These are phyloP conservation scores for Poeciliopsis presidionis DNA, from an alignment of 2,797 vertebrate species.

Conservation along the genomic window DNA sequence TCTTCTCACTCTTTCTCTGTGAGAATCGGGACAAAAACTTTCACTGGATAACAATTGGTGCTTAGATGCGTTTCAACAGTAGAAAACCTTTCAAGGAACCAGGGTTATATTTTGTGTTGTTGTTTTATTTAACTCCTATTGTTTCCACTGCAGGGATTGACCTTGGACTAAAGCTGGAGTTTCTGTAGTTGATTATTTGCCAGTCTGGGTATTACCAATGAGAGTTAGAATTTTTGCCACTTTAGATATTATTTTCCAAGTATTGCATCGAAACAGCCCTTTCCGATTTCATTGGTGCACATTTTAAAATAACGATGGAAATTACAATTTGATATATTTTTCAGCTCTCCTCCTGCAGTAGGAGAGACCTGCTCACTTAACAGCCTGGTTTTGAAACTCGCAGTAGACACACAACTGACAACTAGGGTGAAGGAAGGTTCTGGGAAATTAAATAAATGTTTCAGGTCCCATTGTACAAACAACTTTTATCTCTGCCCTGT, in stretches of 20 bases:
- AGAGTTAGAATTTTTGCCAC: not conserved
- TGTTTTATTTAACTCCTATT: not conserved
- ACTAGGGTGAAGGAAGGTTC: not conserved
- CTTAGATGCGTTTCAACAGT: not conserved
- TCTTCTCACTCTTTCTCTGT: slow-evolving; percentile 38
- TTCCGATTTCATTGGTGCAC: not conserved
- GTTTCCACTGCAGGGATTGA: not conserved
- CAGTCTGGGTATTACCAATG: not conserved
- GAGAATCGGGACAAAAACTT: slow-evolving; percentile 39
- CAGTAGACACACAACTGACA: not conserved
- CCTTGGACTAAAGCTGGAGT: not conserved
- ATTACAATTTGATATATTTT: not conserved
- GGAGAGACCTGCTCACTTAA: not conserved
- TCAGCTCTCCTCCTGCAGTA: not conserved
- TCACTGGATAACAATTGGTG: slow-evolving; percentile 15
- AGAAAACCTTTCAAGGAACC: not conserved
- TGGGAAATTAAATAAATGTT: not conserved
- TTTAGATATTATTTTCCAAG: not conserved
- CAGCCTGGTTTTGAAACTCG: not conserved
- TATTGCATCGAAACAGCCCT: not conserved
- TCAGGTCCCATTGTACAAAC: not conserved
- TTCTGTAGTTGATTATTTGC: not conserved
- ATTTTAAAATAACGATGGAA: not conserved
- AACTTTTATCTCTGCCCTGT: slow-evolving; percentile 40
- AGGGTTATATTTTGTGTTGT: not conserved